Base-by-base conservation (phyloP, 2,797 vertebrate genomes). In the Danio aesculapii region DNA sequence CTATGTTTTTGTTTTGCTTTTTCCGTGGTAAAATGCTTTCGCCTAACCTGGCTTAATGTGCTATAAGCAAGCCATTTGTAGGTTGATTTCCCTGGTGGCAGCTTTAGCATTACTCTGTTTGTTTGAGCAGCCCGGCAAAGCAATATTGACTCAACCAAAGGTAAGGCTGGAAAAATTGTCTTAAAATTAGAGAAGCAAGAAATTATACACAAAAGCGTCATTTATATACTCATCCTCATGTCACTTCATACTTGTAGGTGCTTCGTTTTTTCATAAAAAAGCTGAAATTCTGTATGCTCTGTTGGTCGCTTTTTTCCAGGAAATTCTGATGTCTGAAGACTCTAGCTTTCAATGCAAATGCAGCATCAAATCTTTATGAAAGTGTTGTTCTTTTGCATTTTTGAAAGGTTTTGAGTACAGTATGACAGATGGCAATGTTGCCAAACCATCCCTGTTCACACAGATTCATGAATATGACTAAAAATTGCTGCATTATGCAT, bases 31-130 rank as follows among this genome's bases (percentile, higher is more conserved):
- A 55, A 78, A 69, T 16, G 19, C 5, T 78, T 76, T 69, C 53
- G 59, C 46, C 21, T 49, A 8, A 44, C n/a, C 39, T 12, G 12
- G 74, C 39, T 76, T 76, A 64, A 62, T 55, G 61, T 77, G 14
- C 44, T 68, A 47, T 47, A 78, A 75, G 47, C 43, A 64, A 49
- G 64, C 44, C 53, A 78, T 68, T 69, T 39, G 64, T 50, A 17
- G 52, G 14, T 47, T 68, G 14, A 77, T 77, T 58, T 68, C 21
- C 63, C 43, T 19, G 1, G 55, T 47, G 61, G 47, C 5, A 6
- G 30, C n/a, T 63, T 47, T 14, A 61, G 10, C 57, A 39, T 62
- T 58, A 39, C 14, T 49, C 44, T 61, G 6, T 58, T 44, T 58
- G 10, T 53, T 53, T 53, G 50, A 53, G 50, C 12, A 53, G 55